These are phyloP conservation scores for Syngnathus typhle DNA, from an alignment of 2,113 vertebrate genomes.

Conservation along the genomic window DNA sequence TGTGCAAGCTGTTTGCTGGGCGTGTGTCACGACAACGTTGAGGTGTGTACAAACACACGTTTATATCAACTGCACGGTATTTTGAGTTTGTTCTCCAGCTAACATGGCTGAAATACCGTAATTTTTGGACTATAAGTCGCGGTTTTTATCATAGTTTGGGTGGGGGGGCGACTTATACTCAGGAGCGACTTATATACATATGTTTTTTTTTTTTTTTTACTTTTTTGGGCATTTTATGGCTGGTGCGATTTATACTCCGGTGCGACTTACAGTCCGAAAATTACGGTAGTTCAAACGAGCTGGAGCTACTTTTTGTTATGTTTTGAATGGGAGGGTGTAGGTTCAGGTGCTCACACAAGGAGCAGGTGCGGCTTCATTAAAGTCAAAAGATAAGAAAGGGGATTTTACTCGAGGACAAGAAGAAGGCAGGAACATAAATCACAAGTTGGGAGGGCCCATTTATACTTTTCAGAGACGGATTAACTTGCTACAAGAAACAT, in stretches of 20 bases:
- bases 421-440: neutral
- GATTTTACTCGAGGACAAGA: neutral
- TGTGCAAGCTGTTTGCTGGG: conserved; percentile 38
- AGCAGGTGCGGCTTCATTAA: conserved; percentile 4
- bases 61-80: conserved; percentile 1
- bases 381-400: neutral
- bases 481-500: neutral
- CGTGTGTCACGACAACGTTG: conserved; percentile 25
- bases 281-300: conserved; percentile 25
- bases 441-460: neutral
- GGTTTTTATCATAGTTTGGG: no score
- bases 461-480: neutral
- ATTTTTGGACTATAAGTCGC: no score
- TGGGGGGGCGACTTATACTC: no score
- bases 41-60: neutral
- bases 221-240: no score
- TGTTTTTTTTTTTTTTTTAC: no score
- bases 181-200: no score
- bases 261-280: no score
- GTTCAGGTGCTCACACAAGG: neutral
- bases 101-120: conserved; percentile 6
- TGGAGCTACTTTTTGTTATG: neutral
- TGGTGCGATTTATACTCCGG: no score
- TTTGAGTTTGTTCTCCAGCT: neutral
- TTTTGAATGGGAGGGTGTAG: neutral